Conservation (phyloP, 2,113 vertebrate genomes). For the Prunella fulvescens region DNA sequence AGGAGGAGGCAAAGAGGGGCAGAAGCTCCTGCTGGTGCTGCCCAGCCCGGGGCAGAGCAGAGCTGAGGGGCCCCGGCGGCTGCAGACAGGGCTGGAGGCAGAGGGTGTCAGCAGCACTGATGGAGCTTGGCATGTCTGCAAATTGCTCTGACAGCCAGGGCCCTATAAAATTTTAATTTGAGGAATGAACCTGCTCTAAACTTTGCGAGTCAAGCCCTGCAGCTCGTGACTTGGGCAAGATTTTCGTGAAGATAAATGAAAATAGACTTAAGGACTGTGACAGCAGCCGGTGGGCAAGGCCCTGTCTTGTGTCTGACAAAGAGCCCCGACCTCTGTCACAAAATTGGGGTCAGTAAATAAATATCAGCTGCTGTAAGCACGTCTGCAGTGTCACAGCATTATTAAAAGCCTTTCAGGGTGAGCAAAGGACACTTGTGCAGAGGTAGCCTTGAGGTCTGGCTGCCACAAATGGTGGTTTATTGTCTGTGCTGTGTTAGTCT, state of each 20-base stretch:
- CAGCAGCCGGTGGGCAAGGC: neutral
- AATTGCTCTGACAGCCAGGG: constrained; percentile 12
- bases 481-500: neutral
- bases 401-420: neutral
- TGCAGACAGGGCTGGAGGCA: neutral
- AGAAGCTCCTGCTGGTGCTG: neutral
- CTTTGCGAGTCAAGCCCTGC: neutral
- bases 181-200: constrained; percentile 17
- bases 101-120: neutral
- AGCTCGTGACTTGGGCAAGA: neutral
- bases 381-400: neutral
- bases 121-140: neutral
- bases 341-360: constrained; percentile 8
- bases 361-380: neutral
- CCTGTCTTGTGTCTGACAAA: neutral
- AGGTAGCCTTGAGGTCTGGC: neutral
- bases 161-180: constrained; percentile 18
- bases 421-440: neutral
- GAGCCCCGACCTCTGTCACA: neutral
- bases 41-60: neutral
- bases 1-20: neutral
- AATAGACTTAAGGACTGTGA: neutral
- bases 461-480: neutral
- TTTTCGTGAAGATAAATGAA: neutral
- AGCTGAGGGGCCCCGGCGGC: accelerated